Evolutionary conservation across 2,888 invertebrate genomes (phyloP).

Genomic region (Candidula unifasciata): DNA sequence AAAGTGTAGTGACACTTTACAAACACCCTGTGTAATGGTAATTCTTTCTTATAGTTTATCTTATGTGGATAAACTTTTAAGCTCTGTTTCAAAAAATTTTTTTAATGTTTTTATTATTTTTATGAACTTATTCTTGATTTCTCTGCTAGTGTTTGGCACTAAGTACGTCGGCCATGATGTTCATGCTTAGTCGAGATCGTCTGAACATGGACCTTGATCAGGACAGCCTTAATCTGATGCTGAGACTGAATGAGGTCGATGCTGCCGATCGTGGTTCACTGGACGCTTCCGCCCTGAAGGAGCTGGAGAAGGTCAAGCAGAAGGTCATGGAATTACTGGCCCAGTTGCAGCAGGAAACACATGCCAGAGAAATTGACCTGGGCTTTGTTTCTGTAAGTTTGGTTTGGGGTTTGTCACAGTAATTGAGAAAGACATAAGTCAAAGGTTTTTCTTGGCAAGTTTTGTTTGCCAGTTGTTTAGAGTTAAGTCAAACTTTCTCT

Average conservation of each 20-base stretch:
- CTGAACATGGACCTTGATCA: slow-evolving; percentile 96
- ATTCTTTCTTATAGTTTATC: too few species aligned
- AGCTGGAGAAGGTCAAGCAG: slow-evolving; percentile 83
- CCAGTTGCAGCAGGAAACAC: slow-evolving; percentile 89
- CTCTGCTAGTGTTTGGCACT: slow-evolving; percentile 82
- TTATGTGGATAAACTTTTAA: too few species aligned
- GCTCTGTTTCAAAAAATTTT: too few species aligned
- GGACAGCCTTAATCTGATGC: slow-evolving; percentile 94
- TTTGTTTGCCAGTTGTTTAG: too few species aligned
- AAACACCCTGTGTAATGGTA: too few species aligned
- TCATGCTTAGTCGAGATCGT: slow-evolving; percentile 95
- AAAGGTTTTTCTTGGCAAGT: too few species aligned
- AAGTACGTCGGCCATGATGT: slow-evolving; percentile 97
- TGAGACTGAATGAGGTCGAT: slow-evolving; percentile 85
- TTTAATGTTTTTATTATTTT: too few species aligned
- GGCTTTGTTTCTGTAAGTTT: slow-evolving; percentile 54
- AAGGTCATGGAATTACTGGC: slow-evolving; percentile 92
- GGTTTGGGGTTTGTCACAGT: too few species aligned
- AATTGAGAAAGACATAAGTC: too few species aligned
- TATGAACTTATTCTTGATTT: background rate
- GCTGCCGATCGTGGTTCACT: slow-evolving; percentile 57
- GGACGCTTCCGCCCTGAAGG: slow-evolving; percentile 55
- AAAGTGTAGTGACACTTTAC: too few species aligned
- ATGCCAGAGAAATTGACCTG: slow-evolving; percentile 54
- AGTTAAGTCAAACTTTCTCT: too few species aligned